Evolutionary conservation across 2,113 vertebrate genomes (phyloP), one percentile per base, ranked within the genome.

Genomic region (Pteruthius melanotis): DNA sequence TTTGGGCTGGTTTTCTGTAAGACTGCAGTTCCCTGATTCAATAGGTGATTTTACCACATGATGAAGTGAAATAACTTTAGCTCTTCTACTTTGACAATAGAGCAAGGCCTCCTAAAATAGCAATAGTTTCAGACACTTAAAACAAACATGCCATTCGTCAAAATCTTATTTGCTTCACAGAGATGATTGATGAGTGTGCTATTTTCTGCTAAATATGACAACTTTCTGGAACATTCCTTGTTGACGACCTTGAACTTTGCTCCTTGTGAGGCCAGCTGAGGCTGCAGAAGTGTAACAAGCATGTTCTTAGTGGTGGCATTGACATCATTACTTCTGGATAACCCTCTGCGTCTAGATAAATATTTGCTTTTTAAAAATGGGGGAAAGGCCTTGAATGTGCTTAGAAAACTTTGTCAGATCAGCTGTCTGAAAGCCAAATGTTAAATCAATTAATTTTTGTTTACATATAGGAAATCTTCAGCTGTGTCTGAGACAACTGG

Each of bases 181-280:
- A 76, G 53, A 57, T 92, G 88, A 94, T 77, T 65, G 90, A 95
- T 90, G 90, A 94, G 18, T 61, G 20, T 90, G 63, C 6, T 94
- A 80, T 92, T 96, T 90, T 92, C 53, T 92, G 83, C 88, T 93
- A 96, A 92, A 93, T 90, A 69, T 61, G 85, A 90, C 76, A 90
- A 59, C 39, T 83, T 97, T 96, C 47, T 94, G 86, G 83, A 95
- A 94, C 90, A 84, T 93, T 94, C 72, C 44, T 81, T 47, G 27
- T 20, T 70, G 68, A 63, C 87, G 86, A 89, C 76, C 42, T 39
- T 89, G 89, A 94, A 71, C 50, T 94, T 94, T 59, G 35, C 31
- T 92, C 39, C 44, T 83, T 60, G 16, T 19, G 54, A 93, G 47
- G 47, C 72, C 71, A 93, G 19, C 30, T 75, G 68, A 89, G 50